phyloP scores from a whole-genome alignment of 2,113 vertebrate genomes.

The Elachura formosa region DNA sequence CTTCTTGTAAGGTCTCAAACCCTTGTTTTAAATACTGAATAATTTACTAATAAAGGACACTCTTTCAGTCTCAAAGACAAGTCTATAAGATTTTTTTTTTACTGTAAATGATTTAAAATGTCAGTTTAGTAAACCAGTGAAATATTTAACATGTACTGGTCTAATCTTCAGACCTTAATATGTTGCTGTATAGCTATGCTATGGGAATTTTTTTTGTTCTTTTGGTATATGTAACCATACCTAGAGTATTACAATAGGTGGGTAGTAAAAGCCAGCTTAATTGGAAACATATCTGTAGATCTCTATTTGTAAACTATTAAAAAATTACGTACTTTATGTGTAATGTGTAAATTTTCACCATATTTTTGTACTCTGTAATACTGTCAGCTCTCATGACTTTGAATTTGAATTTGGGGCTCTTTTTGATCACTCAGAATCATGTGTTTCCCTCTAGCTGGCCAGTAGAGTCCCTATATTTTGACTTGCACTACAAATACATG shows the following conservation, averaged over 20 bases:
- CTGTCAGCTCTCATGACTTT: slow-evolving; percentile 72
- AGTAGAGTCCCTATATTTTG: slow-evolving; percentile 76
- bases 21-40: slow-evolving; percentile 66
- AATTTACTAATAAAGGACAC: slow-evolving; percentile 72
- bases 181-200: slow-evolving; percentile 71
- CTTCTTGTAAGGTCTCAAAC: slow-evolving; percentile 60
- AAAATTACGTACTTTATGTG: slow-evolving; percentile 73
- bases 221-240: slow-evolving; percentile 70
- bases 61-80: slow-evolving; percentile 73
- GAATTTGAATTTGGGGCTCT: slow-evolving; percentile 72
- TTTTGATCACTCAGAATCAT: slow-evolving; percentile 67
- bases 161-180: slow-evolving; percentile 70
- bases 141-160: slow-evolving; percentile 71
- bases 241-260: slow-evolving; percentile 74
- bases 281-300: slow-evolving; percentile 78
- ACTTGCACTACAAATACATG: slow-evolving; percentile 79
- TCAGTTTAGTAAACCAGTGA: slow-evolving; percentile 73
- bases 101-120: slow-evolving; percentile 72
- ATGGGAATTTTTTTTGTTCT: slow-evolving; percentile 66
- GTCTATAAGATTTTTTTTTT: slow-evolving; percentile 69
- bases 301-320: slow-evolving; percentile 75
- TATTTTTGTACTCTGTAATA: slow-evolving; percentile 77
- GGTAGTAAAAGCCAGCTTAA: slow-evolving; percentile 73
- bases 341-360: slow-evolving; percentile 78
- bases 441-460: slow-evolving; percentile 75